Base-by-base conservation (phyloP, 2,888 invertebrate genomes). In the Oligia strigilis region DNA sequence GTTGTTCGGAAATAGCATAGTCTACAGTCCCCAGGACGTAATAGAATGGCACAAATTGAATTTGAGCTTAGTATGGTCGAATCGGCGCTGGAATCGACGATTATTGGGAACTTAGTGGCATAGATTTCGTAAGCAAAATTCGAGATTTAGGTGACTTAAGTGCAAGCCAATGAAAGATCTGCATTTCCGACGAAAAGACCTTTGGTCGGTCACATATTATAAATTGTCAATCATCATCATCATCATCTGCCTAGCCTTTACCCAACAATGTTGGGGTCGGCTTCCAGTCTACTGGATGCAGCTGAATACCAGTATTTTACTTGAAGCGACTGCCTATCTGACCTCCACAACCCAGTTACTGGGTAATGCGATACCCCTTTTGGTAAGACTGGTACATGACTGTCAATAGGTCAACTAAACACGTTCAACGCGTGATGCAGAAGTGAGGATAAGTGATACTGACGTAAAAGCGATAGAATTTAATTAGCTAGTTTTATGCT, bases 401-500 rank as follows among this genome's bases (percentile, higher is more conserved):
- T 36, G 36, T 36, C 36, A 72, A 65, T 46, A 29, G 40, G 11
- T 79, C 40, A 71, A 84, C 5, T 62, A 60, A 81, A 64, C 62
- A 66, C 43, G 43, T 75, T 78, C 62, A 75, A 67, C 62, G 19
- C 60, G n/a, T 75, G 43, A 65, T 65, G 64, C 55, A 74, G 75
- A 71, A 74, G 43, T 52, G 43, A 67, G 69, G 75, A 76, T 79
- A 76, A 76, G 29, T 58, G 36, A 36, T 52, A 70, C 8, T 80
- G 66, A 88, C 66, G 77, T 81, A 72, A 77, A 71, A 76, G 70
- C 60, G 23, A 64, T 55, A 67, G 60, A 65, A 77, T 71, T 70
- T 78, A 80, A 75, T 81, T 80, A 75, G 64, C n/a, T 67, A 69
- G 72, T 71, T 80, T 71, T 81, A 40, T 81, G 79, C 55, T 72